phyloP scores from a whole-genome alignment of 2,888 invertebrate species.

The Trichacis sp. region DNA sequence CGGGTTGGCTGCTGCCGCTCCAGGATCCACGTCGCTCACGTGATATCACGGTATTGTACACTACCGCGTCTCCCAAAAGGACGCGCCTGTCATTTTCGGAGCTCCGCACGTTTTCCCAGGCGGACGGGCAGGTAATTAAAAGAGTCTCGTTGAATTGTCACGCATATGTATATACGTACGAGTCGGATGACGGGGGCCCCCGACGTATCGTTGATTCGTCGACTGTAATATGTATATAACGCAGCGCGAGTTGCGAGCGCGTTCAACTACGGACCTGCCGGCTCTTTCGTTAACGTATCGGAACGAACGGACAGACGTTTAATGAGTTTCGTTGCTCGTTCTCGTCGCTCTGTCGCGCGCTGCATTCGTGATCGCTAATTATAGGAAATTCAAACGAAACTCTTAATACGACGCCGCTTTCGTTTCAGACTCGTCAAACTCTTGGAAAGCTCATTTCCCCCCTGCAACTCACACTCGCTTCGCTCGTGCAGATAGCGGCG shows the following conservation, averaged over 20 bases:
- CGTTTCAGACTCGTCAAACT: conserved; percentile 3
- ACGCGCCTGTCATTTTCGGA: no score
- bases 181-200: no score
- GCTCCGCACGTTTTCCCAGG: no score
- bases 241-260: conserved; percentile 15
- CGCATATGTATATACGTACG: no score
- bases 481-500: no score
- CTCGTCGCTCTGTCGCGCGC: conserved; percentile 30
- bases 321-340: conserved; percentile 63
- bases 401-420: background rate
- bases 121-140: no score
- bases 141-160: no score
- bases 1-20: conserved; percentile 46
- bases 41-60: no score
- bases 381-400: conserved; percentile 39
- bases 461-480: background rate
- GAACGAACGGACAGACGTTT: conserved; percentile 67
- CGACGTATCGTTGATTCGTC: conserved; percentile 49
- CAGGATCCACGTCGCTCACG: no score
- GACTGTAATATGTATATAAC: conserved; percentile 45
- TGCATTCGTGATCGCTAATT: conserved; percentile 43
- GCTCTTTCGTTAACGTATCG: conserved; percentile 55
- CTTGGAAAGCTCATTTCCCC: conserved; percentile 49
- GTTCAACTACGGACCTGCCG: conserved; percentile 5
- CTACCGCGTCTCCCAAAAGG: background rate